phyloP scores from a whole-genome alignment of 2,113 vertebrate genomes.

The Thalassoma bifasciatum region DNA sequence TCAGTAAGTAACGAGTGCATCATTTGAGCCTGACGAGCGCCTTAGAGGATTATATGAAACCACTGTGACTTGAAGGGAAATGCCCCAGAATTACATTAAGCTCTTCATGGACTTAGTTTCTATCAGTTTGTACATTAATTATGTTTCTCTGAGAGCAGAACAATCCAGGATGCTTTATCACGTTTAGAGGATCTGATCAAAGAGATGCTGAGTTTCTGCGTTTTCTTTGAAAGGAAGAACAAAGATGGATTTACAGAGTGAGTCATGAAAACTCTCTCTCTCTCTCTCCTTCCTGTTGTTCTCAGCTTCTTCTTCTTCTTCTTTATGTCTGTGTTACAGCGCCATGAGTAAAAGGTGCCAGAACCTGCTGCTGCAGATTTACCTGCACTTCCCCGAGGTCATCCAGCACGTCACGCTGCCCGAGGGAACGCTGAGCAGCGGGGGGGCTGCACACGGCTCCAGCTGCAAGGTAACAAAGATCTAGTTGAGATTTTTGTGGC shows the following conservation, averaged over 20 bases:
- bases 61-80: conserved; percentile 54
- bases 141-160: conserved; percentile 25
- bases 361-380: conserved; percentile 94
- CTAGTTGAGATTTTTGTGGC: too few relatives aligned
- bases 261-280: conserved; percentile 17
- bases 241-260: conserved; percentile 12
- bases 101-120: conserved; percentile 33
- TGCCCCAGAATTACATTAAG: conserved; percentile 42
- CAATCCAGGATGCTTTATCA: background rate
- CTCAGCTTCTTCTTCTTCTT: background rate
- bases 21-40: conserved; percentile 50
- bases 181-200: conserved; percentile 8
- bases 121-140: conserved; percentile 35
- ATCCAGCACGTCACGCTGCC: conserved; percentile 86
- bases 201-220: conserved; percentile 16
- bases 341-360: conserved; percentile 91
- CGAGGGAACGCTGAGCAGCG: conserved; percentile 86
- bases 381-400: conserved; percentile 91
- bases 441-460: conserved; percentile 88
- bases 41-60: conserved; percentile 64
- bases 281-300: too few relatives aligned
- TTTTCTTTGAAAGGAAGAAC: background rate
- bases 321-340: conserved; percentile 70
- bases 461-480: conserved; percentile 91
- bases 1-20: conserved; percentile 37